Evolutionary conservation across 2,113 vertebrate species (phyloP).

Genomic region (Saguinus imperator): DNA sequence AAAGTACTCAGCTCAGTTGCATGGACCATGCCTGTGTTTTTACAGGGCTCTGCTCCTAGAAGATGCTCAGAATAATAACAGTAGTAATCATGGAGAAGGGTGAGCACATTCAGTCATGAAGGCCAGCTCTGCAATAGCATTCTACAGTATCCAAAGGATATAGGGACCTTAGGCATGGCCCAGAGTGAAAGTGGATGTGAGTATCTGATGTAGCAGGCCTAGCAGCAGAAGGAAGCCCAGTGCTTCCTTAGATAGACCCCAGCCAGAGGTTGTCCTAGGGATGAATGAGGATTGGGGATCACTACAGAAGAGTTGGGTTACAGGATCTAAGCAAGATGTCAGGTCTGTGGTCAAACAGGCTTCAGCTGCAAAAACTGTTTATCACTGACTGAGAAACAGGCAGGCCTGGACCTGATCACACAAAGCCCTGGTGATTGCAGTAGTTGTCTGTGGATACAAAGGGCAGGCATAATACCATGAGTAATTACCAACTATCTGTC

Average conservation of each 20-base stretch:
- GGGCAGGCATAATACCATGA: background rate
- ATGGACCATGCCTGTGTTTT: background rate
- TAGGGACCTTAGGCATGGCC: background rate
- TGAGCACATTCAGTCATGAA: background rate
- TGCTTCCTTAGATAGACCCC: background rate
- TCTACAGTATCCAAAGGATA: background rate
- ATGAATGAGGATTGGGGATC: background rate
- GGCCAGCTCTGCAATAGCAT: background rate
- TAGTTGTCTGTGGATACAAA: background rate
- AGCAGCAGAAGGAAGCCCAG: background rate
- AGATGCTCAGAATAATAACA: background rate
- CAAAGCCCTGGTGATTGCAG: background rate
- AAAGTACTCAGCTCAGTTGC: background rate
- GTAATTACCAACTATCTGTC: background rate
- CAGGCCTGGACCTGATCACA: background rate
- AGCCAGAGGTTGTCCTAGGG: background rate
- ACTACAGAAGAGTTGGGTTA: background rate
- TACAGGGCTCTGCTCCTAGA: background rate
- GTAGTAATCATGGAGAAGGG: background rate
- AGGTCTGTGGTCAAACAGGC: background rate
- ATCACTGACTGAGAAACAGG: background rate
- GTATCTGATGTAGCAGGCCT: background rate
- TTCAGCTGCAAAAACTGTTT: background rate
- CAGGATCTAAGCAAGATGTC: background rate
- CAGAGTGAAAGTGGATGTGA: background rate